These are phyloP conservation scores for Hirudinaria manillensis DNA, from an alignment of 2,888 invertebrate species.

Conservation along the genomic window DNA sequence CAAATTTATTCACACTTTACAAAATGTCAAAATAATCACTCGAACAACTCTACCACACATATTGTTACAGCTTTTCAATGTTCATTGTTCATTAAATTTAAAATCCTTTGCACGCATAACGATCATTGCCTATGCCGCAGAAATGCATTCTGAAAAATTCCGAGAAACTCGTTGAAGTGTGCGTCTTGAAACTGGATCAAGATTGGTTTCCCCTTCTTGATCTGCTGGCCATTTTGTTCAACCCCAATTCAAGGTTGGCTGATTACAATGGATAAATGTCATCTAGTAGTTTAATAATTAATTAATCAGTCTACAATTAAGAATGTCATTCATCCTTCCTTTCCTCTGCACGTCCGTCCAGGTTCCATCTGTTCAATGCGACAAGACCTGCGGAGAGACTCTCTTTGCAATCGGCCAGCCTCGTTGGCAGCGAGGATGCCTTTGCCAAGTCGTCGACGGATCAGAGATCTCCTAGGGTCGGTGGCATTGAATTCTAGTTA, in stretches of 20 bases:
- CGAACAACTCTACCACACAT: neutral
- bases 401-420: neutral
- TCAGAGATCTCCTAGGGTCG: slow-evolving; percentile 12
- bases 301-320: neutral
- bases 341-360: slow-evolving; percentile 48
- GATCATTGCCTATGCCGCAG: slow-evolving; percentile 44
- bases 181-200: slow-evolving; percentile 84
- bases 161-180: slow-evolving; percentile 81
- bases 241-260: slow-evolving; percentile 82
- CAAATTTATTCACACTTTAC: neutral
- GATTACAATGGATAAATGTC: neutral
- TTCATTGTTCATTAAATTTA: no score
- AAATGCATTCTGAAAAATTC: slow-evolving; percentile 87
- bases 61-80: neutral
- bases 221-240: slow-evolving; percentile 83
- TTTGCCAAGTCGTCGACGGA: slow-evolving; percentile 11
- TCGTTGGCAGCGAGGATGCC: slow-evolving; percentile 9
- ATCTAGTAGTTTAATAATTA: neutral
- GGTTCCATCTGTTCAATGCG: slow-evolving; percentile 70
- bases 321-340: no score
- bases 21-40: neutral
- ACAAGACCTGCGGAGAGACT: slow-evolving; percentile 48
- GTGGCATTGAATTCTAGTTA: no score
- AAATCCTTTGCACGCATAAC: no score
- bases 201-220: slow-evolving; percentile 82